phyloP scores from a whole-genome alignment of 2,797 vertebrate genomes.

The Halcyon leucocephala region DNA sequence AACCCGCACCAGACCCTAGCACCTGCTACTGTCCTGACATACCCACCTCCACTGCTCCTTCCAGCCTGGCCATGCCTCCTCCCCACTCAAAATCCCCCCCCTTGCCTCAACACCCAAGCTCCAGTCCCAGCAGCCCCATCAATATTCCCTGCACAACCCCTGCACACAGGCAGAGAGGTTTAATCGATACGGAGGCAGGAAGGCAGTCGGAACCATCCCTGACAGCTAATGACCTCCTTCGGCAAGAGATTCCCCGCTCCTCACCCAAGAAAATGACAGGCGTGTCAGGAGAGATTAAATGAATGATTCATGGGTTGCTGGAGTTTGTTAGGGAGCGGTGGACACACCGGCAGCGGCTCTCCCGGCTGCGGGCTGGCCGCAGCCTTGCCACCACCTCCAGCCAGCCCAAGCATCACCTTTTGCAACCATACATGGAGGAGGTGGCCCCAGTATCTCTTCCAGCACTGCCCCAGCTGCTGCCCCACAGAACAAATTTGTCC shows the following conservation, averaged over 20 bases:
- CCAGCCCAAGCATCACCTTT: neutral
- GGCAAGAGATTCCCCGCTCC: slow-evolving; percentile 71
- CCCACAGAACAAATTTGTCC: neutral
- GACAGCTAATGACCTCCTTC: slow-evolving; percentile 80
- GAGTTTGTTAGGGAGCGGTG: slow-evolving; percentile 64
- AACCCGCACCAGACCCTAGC: neutral
- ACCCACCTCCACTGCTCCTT: neutral
- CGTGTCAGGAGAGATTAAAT: slow-evolving; percentile 78
- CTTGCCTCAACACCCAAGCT: neutral
- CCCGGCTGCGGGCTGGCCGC: neutral
- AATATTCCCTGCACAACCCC: slow-evolving; percentile 61
- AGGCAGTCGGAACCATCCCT: slow-evolving; percentile 75
- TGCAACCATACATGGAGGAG: fast-evolving
- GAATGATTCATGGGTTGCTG: slow-evolving; percentile 77
- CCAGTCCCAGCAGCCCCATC: slow-evolving; percentile 49
- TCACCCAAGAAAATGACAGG: slow-evolving; percentile 76
- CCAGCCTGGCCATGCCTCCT: neutral
- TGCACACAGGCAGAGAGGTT: slow-evolving; percentile 41
- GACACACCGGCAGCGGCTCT: neutral
- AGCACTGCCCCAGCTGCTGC: neutral
- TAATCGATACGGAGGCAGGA: slow-evolving; percentile 74
- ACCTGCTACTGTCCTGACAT: neutral
- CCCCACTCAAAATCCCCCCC: neutral
- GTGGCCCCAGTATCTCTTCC: neutral
- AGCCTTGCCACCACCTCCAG: neutral